These are phyloP conservation scores for Eutolmus rufibarbis DNA, from an alignment of 2,888 invertebrate species.

Conservation along the genomic window DNA sequence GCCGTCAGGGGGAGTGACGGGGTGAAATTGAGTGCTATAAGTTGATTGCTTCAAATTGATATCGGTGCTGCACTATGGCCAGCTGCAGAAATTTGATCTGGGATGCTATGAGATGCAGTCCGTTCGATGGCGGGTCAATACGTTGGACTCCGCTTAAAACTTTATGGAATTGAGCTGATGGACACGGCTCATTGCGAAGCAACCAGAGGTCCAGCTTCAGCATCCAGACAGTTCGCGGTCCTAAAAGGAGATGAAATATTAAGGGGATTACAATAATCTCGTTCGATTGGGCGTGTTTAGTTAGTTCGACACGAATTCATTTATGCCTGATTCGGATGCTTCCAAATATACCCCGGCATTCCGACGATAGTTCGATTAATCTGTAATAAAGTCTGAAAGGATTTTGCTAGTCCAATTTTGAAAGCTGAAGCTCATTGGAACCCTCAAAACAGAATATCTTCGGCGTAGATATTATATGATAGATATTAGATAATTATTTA, in stretches of 20 bases:
- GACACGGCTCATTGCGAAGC: background rate
- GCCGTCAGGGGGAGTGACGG: background rate
- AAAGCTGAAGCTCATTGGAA: background rate
- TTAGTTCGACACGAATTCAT: background rate
- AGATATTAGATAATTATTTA: too few species aligned
- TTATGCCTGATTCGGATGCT: background rate
- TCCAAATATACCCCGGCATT: background rate
- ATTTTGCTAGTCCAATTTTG: background rate
- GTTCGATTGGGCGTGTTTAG: background rate
- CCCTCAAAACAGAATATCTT: background rate
- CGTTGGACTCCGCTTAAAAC: background rate
- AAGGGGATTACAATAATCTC: background rate
- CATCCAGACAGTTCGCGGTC: background rate
- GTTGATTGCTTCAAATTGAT: conserved; percentile 4
- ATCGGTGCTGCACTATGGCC: background rate
- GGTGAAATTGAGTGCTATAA: background rate
- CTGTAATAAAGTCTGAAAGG: background rate
- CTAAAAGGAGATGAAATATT: background rate
- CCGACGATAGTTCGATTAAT: background rate
- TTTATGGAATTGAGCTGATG: conserved; percentile 3
- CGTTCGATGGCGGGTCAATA: background rate
- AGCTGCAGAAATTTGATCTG: background rate
- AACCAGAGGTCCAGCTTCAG: background rate
- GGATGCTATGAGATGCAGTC: background rate
- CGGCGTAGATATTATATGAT: too few species aligned